These are phyloP conservation scores for Drosophila imparisetae DNA, from an alignment of 2,888 invertebrate species.

Conservation along the genomic window DNA sequence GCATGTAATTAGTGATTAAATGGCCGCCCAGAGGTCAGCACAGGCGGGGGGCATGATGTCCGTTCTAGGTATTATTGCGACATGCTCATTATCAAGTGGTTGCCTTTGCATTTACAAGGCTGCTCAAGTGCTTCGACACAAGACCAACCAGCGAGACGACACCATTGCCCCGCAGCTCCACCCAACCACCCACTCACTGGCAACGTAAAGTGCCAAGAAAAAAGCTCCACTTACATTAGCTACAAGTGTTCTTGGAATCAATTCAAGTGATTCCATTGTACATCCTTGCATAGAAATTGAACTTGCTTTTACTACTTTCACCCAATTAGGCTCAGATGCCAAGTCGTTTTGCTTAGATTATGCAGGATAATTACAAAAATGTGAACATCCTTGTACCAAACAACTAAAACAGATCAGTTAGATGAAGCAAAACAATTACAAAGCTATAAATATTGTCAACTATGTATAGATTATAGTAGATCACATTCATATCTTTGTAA, in stretches of 20 bases:
- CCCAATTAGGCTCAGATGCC: neutral
- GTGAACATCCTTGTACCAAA: neutral
- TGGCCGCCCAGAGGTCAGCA: conserved; percentile 73
- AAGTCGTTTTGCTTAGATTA: neutral
- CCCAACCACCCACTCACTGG: neutral
- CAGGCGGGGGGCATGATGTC: conserved; percentile 32
- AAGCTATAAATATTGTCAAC: neutral
- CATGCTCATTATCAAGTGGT: conserved; percentile 75
- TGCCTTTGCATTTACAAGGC: conserved; percentile 43
- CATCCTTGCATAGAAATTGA: neutral
- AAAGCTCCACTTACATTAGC: conserved; percentile 25
- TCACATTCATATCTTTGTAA: neutral
- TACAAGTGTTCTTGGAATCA: conserved; percentile 25
- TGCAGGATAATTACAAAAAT: neutral
- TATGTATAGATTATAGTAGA: neutral
- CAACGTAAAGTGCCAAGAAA: conserved; percentile 18
- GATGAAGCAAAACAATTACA: neutral
- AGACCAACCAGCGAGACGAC: conserved; percentile 23
- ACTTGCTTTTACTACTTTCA: neutral
- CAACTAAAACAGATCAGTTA: neutral
- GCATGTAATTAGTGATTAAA: conserved; percentile 80
- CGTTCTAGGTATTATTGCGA: conserved; percentile 52
- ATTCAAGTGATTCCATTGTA: neutral
- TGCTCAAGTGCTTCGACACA: conserved; percentile 54
- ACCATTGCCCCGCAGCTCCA: conserved; percentile 20